Evolutionary conservation across 2,113 vertebrate species (phyloP).

Genomic region (Myrmophylax atrothorax): DNA sequence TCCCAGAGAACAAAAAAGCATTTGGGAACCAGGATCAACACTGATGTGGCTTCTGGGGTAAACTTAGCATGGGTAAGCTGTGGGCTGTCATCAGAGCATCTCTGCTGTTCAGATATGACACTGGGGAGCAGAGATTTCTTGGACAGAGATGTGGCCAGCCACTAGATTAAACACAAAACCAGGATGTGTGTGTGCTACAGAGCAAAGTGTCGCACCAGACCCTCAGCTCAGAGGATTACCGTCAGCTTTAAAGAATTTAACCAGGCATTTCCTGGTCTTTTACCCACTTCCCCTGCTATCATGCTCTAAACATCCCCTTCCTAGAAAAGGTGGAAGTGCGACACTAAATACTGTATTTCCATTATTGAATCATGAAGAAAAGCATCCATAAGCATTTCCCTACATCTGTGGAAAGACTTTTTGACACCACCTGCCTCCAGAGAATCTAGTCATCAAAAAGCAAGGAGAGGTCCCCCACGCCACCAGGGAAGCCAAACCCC

Average conservation of each 20-base stretch:
- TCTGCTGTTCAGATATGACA: neutral
- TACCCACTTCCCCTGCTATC: neutral
- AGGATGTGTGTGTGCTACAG: neutral
- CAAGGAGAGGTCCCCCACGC: neutral
- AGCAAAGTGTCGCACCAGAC: neutral
- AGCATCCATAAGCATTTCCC: neutral
- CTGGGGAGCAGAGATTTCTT: neutral
- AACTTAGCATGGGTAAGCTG: neutral
- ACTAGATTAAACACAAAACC: neutral
- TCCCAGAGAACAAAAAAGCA: neutral
- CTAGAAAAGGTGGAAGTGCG: neutral
- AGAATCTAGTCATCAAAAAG: neutral
- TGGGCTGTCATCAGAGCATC: neutral
- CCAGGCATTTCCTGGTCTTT: slow-evolving; percentile 16
- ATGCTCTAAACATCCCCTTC: slow-evolving; percentile 9
- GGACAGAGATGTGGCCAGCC: neutral
- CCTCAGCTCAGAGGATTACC: neutral
- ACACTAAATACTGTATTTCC: neutral
- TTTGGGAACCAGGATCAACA: neutral
- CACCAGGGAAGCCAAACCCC: neutral
- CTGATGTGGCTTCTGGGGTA: neutral
- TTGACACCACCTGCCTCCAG: neutral
- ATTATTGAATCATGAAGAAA: neutral
- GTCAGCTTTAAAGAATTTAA: slow-evolving; percentile 26
- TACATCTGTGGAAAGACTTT: neutral